A percentile compares a stretch with the other conserved stretches of the same genome.
These are phyloP conservation scores for Nebria brevicollis DNA, from an alignment of 2,888 invertebrate genomes.

Conservation along the genomic window DNA sequence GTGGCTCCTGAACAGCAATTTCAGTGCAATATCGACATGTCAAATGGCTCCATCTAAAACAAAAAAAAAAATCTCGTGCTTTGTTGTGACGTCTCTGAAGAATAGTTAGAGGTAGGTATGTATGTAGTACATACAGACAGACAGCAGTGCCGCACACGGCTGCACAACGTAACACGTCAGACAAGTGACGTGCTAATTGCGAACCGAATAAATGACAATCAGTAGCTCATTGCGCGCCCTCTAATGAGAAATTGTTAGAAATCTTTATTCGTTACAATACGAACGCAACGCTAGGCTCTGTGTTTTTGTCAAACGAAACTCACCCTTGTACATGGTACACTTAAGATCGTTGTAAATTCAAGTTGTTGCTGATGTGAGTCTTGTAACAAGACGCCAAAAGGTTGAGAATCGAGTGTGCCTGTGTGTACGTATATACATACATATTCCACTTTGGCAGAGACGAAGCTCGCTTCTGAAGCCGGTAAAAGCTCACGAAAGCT, in stretches of 20 bases:
- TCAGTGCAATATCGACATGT: constrained; percentile 37
- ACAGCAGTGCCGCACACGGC: no score
- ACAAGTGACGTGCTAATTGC: constrained; percentile 61
- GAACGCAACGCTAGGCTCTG: constrained; percentile 24
- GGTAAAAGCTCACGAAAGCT: constrained; percentile 64
- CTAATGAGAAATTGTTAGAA: constrained; percentile 64
- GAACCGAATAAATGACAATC: constrained; percentile 63
- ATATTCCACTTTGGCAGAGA: constrained; percentile 58
- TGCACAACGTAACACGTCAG: constrained; percentile 48
- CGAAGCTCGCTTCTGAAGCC: constrained; percentile 62
- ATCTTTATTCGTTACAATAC: constrained; percentile 57
- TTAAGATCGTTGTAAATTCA: constrained; percentile 48
- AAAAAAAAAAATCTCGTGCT: constrained; percentile 44
- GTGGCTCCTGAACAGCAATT: constrained; percentile 31
- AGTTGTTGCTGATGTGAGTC: constrained; percentile 32
- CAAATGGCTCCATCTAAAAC: constrained; percentile 36
- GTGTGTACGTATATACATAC: constrained; percentile 57
- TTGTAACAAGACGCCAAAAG: constrained; percentile 16
- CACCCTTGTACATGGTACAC: constrained; percentile 50
- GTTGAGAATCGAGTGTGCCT: constrained; percentile 45
- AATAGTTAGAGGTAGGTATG: constrained; percentile 30
- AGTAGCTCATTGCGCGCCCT: constrained; percentile 61
- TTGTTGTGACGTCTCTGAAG: constrained; percentile 45
- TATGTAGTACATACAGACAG: not conserved
- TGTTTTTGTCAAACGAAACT: constrained; percentile 48